Base-by-base conservation (phyloP, 2,888 invertebrate species). In the Lithophane socia region DNA sequence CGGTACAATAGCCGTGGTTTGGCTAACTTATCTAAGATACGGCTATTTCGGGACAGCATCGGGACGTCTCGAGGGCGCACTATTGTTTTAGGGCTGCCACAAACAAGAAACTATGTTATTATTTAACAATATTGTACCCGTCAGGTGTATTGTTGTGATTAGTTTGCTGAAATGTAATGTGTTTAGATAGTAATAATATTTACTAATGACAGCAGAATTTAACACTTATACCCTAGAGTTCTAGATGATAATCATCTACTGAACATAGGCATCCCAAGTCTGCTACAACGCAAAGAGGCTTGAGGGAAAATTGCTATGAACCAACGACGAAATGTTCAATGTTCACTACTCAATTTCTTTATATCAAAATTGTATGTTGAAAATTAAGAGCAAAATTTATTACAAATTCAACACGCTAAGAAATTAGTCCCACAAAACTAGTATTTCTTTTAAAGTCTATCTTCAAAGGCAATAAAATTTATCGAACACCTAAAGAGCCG, bases 21-120 rank as follows among this genome's bases (percentile, higher is more conserved):
- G 75, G 54, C 72, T 70, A 84, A 84, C 70, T 84, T 84, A 75
- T 80, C 77, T 73, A 71, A 84, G 81, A 84, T 81, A 84, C 52
- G 70, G 52, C 66, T 78, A 78, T 78, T 84, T 78, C 56, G 75
- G 84, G 78, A 58, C 84, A 44, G 66, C 73, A 47, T 52, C 77
- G 72, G 74, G 61, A 2, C 24, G 60, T 78, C 84, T 75, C 84
- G 18, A 4, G 64, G 78, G 84, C 72, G 10, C 68, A 61, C 82
- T 79, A 74, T 42, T 56, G 61, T 37, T 13, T 21, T 44, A 81
- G 84, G 84, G 84, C 37, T 84, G 56, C 49, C 81, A 61, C 77
- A 13, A 61, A 73, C 24, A 12, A 9, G 12, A 29, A 2, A 60
- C 66, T 64, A 76, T 80, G 80, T 80, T 74, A 64, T 77, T 80